phyloP scores from a whole-genome alignment of 1,140 invertebrate species.

The Drosophila willistoni region DNA sequence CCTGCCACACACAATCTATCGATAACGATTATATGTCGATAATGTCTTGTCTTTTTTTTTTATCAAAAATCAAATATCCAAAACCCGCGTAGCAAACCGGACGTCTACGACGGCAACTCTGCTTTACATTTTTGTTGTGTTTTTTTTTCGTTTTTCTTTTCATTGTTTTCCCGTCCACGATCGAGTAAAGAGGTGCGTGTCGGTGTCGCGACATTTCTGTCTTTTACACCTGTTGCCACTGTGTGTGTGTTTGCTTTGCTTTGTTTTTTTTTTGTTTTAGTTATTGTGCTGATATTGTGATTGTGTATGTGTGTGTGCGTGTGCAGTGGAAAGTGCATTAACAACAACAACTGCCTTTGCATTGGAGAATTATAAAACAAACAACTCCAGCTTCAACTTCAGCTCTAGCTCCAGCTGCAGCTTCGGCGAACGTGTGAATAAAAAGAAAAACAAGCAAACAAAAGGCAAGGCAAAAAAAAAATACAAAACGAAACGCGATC shows the following conservation, averaged over 20 bases:
- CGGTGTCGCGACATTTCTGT: background rate
- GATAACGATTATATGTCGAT: no score
- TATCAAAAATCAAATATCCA: no score
- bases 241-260: background rate
- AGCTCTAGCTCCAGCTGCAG: background rate
- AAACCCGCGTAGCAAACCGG: no score
- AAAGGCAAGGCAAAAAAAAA: background rate
- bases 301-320: background rate
- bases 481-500: conserved; percentile 1
- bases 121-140: no score
- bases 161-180: background rate
- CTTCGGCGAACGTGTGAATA: conserved; percentile 6
- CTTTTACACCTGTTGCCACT: conserved; percentile 3
- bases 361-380: background rate
- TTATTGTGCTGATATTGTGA: background rate
- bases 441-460: conserved; percentile 1
- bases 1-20: no score
- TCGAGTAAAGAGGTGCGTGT: background rate
- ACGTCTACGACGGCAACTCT: no score
- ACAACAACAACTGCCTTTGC: conserved; percentile 3
- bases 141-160: no score
- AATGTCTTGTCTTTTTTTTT: no score
- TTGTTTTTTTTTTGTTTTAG: conserved; percentile 4
- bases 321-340: conserved; percentile 7
- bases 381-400: background rate